Percentiles rank a stretch among this genome's conserved stretches.
These are phyloP conservation scores for Catalaphyllia jardinei DNA, from an alignment of 64 coral and sea anemone genomes.

Conservation along the genomic window DNA sequence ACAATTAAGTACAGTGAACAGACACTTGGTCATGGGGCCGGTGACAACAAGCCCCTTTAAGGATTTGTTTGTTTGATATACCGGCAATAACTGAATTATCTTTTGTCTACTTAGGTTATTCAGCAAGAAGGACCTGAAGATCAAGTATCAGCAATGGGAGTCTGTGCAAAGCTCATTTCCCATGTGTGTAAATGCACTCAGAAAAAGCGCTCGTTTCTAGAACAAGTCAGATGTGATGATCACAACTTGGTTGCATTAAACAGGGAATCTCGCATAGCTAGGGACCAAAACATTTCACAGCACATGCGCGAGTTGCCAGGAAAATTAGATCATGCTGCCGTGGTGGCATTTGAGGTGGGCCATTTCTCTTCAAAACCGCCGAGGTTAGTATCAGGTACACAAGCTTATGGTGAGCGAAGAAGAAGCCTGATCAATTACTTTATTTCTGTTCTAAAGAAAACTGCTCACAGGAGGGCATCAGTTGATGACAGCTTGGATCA, in stretches of 20 bases:
- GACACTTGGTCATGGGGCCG: no score
- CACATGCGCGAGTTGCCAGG: conserved; percentile 82
- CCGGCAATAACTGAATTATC: no score
- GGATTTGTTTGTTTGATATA: no score
- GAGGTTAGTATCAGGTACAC: conserved; percentile 33
- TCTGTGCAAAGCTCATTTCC: conserved; percentile 90
- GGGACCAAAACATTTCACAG: conserved; percentile 63
- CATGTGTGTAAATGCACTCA: conserved; percentile 70
- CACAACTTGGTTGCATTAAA: conserved; percentile 15
- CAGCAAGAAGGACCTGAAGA: conserved; percentile 77
- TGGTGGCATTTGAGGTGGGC: conserved; percentile 94
- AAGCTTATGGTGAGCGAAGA: background rate
- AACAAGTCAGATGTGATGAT: conserved; percentile 52
- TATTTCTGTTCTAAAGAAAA: background rate
- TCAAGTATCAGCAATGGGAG: conserved; percentile 62
- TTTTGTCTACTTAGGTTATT: conserved; percentile 58
- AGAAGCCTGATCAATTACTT: background rate
- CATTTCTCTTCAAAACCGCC: conserved; percentile 71
- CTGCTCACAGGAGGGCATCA: background rate
- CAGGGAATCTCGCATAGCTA: conserved; percentile 9
- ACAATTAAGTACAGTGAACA: no score
- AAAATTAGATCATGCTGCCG: conserved; percentile 95
- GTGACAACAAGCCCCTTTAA: no score
- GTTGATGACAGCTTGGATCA: background rate
- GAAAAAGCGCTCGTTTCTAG: conserved; percentile 66